phyloP scores from a whole-genome alignment of 2,797 vertebrate genomes.

The Chaunax sp. region DNA sequence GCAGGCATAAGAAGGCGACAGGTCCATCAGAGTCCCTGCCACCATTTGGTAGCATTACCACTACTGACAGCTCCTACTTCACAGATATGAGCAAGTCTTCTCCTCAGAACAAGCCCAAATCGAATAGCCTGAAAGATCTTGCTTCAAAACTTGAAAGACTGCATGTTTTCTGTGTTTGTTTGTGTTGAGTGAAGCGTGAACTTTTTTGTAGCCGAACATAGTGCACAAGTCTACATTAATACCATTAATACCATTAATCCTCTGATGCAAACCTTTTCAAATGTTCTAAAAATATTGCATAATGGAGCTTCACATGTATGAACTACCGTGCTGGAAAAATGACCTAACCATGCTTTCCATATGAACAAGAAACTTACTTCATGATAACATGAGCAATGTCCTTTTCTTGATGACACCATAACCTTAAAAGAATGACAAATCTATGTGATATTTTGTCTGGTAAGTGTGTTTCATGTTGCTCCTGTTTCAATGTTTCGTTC shows the following conservation, averaged over 20 bases:
- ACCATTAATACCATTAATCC: too few relatives aligned
- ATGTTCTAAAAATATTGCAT: too few relatives aligned
- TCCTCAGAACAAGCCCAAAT: constrained; percentile 18
- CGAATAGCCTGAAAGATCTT: constrained; percentile 26
- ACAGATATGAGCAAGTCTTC: constrained; percentile 5
- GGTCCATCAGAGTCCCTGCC: constrained; percentile 10
- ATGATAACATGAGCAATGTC: constrained; percentile 33
- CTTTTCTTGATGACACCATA: not conserved
- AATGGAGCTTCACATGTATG: too few relatives aligned
- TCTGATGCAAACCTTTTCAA: too few relatives aligned
- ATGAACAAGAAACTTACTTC: constrained; percentile 12
- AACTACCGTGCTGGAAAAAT: too few relatives aligned
- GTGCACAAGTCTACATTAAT: too few relatives aligned
- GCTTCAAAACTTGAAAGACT: too few relatives aligned
- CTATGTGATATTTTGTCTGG: constrained; percentile 33
- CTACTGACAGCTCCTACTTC: constrained; percentile 24
- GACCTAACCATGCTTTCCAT: too few relatives aligned
- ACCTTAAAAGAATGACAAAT: constrained; percentile 36
- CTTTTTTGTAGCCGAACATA: too few relatives aligned
- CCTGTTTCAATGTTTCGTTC: constrained; percentile 36
- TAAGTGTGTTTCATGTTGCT: constrained; percentile 25
- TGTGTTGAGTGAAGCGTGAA: too few relatives aligned
- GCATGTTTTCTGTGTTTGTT: too few relatives aligned
- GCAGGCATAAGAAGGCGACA: constrained; percentile 6
- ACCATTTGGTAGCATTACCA: constrained; percentile 21